A percentile compares a stretch with the other conserved stretches of the same genome.
Conservation (phyloP, 1,140 invertebrate species). For the Hypothenemus hampei region DNA sequence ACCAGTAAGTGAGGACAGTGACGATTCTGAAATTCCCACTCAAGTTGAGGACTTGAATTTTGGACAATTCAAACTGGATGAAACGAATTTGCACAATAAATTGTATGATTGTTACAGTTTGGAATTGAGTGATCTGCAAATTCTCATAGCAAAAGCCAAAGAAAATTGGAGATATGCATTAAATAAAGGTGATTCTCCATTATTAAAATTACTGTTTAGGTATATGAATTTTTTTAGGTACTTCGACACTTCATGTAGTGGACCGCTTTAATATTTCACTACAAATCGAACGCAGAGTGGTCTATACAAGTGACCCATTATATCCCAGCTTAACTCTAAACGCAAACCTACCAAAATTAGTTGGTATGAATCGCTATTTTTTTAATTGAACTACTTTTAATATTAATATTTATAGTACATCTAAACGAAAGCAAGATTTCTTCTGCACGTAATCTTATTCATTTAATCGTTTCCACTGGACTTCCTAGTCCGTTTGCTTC, state of each 20-base stretch:
- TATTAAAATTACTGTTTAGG: background rate
- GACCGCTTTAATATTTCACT: constrained; percentile 88
- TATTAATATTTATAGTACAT: constrained; percentile 60
- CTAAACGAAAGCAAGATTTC: constrained; percentile 83
- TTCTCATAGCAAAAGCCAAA: constrained; percentile 78
- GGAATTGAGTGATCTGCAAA: constrained; percentile 80
- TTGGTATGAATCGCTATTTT: constrained; percentile 3
- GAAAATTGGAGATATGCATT: constrained; percentile 89
- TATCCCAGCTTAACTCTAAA: constrained; percentile 78
- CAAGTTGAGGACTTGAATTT: constrained; percentile 22
- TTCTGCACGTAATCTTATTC: constrained; percentile 50
- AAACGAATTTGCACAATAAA: constrained; percentile 64
- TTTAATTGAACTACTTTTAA: constrained; percentile 5
- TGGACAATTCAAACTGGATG: constrained; percentile 48
- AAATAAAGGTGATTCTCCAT: constrained; percentile 51
- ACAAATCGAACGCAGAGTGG: constrained; percentile 73
- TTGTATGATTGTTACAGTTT: constrained; percentile 81
- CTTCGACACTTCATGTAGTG: constrained; percentile 78
- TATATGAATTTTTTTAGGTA: constrained; percentile 43
- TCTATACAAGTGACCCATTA: constrained; percentile 76
- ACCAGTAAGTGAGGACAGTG: constrained; percentile 66
- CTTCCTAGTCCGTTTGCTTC: constrained; percentile 48
- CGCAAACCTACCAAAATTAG: constrained; percentile 79
- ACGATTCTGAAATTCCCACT: constrained; percentile 46
- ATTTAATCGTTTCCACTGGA: constrained; percentile 44